Conservation (phyloP, 2,113 vertebrate species). For the Chunga burmeisteri region DNA sequence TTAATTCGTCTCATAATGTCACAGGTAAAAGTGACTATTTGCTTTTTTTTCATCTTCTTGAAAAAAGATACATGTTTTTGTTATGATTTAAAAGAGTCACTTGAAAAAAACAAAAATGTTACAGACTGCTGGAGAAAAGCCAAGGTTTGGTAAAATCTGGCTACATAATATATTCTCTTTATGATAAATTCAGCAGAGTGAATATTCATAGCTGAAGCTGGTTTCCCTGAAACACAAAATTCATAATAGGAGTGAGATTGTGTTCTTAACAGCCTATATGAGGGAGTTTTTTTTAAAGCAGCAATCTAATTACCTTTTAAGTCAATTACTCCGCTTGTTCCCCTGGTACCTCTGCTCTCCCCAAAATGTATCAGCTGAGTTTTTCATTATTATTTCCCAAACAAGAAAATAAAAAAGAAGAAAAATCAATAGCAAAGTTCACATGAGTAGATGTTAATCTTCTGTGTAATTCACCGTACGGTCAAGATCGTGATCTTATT, state of each 20-base stretch:
- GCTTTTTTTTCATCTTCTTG: not conserved
- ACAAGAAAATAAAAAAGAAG: not conserved
- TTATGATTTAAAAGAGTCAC: not conserved
- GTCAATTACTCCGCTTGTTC: not conserved
- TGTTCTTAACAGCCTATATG: not conserved
- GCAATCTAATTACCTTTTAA: not conserved
- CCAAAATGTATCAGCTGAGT: not conserved
- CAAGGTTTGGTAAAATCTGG: conserved; percentile 21
- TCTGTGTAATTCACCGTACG: not conserved
- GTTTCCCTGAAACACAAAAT: not conserved
- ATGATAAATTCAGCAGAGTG: not conserved
- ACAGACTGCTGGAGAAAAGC: not conserved
- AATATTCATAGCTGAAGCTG: conserved; percentile 35
- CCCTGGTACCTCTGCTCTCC: not conserved
- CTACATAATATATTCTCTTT: not conserved
- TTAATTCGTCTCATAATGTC: not conserved
- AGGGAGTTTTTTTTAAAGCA: not conserved
- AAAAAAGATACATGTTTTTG: not conserved
- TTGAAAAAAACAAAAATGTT: not conserved
- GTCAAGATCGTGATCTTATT: not conserved
- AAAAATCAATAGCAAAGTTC: not conserved
- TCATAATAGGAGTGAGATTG: conserved; percentile 5
- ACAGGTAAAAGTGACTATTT: not conserved
- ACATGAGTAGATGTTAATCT: not conserved
- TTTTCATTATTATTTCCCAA: not conserved